phyloP scores from a whole-genome alignment of 23 tunicate species.

The Trididemnum nubilum region DNA sequence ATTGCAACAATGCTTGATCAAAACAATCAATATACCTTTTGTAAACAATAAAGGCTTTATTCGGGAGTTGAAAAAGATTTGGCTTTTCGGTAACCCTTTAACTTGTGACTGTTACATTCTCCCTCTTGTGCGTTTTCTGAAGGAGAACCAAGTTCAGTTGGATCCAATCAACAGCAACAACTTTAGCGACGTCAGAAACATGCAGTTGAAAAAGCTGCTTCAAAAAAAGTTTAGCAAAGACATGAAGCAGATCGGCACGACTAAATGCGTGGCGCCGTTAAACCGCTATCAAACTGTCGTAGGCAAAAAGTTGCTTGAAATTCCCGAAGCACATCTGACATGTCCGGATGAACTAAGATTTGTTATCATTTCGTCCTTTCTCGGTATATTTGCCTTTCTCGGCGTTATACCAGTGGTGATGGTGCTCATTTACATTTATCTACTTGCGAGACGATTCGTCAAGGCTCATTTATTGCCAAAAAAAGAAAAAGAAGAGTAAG shows the following conservation, averaged over 20 bases:
- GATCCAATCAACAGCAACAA: constrained; percentile 7
- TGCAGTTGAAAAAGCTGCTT: background rate
- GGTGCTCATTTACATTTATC: constrained; percentile 17
- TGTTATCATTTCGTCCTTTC: constrained; percentile 36
- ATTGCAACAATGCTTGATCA: constrained; percentile 39
- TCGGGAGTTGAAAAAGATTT: constrained; percentile 28
- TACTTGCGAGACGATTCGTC: constrained; percentile 8
- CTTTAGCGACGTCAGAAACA: background rate
- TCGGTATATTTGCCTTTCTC: constrained; percentile 50
- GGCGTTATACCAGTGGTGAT: constrained; percentile 45
- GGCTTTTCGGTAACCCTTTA: constrained; percentile 64
- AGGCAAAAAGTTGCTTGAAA: constrained; percentile 24
- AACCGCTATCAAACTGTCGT: constrained; percentile 45
- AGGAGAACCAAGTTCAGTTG: constrained; percentile 2
- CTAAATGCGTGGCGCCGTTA: constrained; percentile 36
- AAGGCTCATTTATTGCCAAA: constrained; percentile 5
- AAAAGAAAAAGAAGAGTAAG: constrained; percentile 25
- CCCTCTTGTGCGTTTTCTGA: constrained; percentile 40
- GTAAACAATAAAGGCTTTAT: background rate
- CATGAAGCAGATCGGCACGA: background rate
- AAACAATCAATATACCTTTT: constrained; percentile 1
- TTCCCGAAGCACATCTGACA: constrained; percentile 37
- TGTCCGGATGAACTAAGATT: constrained; percentile 49
- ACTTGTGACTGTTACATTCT: constrained; percentile 49
- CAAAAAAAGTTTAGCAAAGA: background rate